phyloP scores from a whole-genome alignment of 1,140 invertebrate species.

The Venturia canescens region DNA sequence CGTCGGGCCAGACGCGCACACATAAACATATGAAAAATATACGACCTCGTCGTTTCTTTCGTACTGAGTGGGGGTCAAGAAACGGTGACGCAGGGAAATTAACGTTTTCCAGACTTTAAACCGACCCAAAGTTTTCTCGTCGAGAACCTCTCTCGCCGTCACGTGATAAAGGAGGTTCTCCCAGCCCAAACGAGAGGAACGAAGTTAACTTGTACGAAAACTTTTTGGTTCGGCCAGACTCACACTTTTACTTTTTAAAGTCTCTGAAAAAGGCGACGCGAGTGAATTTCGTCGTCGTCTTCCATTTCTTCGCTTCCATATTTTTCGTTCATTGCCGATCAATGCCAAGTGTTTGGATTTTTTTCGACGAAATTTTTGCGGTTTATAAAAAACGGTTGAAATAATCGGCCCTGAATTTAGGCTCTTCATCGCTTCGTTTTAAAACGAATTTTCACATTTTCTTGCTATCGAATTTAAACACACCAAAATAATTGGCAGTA shows the following conservation, averaged over 20 bases:
- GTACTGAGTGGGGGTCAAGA: slow-evolving; percentile 27
- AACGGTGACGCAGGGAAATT: slow-evolving; percentile 41
- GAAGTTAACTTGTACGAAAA: neutral
- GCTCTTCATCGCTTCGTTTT: too few relatives aligned
- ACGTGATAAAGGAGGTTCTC: neutral
- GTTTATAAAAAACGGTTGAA: too few relatives aligned
- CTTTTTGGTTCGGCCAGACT: neutral
- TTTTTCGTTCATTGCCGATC: too few relatives aligned
- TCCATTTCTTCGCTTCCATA: neutral
- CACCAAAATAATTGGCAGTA: too few relatives aligned
- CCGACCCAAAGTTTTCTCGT: slow-evolving; percentile 35
- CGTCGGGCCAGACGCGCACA: slow-evolving; percentile 31
- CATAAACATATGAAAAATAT: slow-evolving; percentile 17
- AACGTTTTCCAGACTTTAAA: slow-evolving; percentile 40
- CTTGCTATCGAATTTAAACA: too few relatives aligned
- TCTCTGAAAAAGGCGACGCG: neutral
- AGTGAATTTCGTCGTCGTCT: neutral
- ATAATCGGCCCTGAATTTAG: too few relatives aligned
- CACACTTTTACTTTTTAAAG: neutral
- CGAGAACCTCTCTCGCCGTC: slow-evolving; percentile 15
- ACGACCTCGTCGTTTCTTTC: neutral
- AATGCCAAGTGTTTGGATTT: too few relatives aligned
- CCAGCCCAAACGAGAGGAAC: neutral
- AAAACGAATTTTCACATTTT: too few relatives aligned
- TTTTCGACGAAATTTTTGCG: too few relatives aligned